Base-by-base conservation (phyloP, 2,797 vertebrate species). In the Chelon labrosus region DNA sequence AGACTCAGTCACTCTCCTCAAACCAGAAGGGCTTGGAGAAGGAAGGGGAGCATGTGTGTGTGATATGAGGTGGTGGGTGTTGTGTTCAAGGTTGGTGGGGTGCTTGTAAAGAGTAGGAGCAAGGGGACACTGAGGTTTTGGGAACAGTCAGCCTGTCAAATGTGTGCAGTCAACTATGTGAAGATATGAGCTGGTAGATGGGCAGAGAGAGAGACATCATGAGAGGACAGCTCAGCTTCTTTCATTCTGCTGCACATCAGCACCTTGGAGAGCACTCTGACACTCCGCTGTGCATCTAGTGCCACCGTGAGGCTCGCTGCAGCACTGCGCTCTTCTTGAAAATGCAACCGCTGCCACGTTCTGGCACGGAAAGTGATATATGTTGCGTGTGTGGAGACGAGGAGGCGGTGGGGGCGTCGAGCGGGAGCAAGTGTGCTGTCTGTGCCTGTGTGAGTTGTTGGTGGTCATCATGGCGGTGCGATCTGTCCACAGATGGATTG, bases 211-310 rank as follows among this genome's bases (percentile, higher is more conserved):
- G 80, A 88, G 84, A 81, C 86, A 88, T 87, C 82, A 89, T 60
- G 65, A 76, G 77, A 85, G 73, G 81, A 90, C 80, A 85, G 79
- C 85, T 83, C 84, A 82, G 80, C 75, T 84, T 70, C 79, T 83
- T 71, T 85, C 70, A 65, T 87, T 77, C 77, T 85, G 88, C 81
- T 77, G 85, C 73, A 86, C 73, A 77, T 91, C 92, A 92, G 90
- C 85, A 91, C 90, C 88, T 78, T 70, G 90, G 91, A 92, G 54
- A 92, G 90, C 78, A 71, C 78, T 37, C 55, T 2, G 20, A 4
- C 5, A 0, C 25, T 72, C 53, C 11, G n/a, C 74, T 57, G 82
- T 84, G 85, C 57, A 55, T 88, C 61, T 85, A 85, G 68, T 90
- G 91, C 91, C 92, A 90, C 77, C 91, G 47, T 57, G 91, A 91